These are phyloP conservation scores for Idaea dimidiata DNA, from an alignment of 2,888 invertebrate species.

Conservation along the genomic window DNA sequence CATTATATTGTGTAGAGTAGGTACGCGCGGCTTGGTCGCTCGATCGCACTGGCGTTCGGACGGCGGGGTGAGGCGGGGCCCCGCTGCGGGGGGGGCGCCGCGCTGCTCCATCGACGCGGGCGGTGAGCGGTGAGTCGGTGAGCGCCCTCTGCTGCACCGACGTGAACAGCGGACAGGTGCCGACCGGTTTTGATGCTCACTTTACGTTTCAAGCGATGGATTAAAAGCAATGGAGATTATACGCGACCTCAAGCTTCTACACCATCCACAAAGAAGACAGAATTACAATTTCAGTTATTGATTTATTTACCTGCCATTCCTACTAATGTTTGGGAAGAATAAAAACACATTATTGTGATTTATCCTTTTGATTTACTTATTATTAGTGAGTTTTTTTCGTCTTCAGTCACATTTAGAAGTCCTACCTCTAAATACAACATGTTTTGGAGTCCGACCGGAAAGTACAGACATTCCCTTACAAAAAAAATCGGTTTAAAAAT, in stretches of 20 bases:
- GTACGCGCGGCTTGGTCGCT: slow-evolving; percentile 71
- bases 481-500: neutral
- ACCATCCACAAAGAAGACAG: neutral
- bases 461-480: neutral
- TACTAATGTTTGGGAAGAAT: too few relatives aligned
- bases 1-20: slow-evolving; percentile 47
- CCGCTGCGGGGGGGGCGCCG: slow-evolving; percentile 42
- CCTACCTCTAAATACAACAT: too few relatives aligned
- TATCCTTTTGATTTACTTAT: too few relatives aligned
- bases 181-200: slow-evolving; percentile 36
- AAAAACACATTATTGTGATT: too few relatives aligned
- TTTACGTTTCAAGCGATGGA: slow-evolving; percentile 25
- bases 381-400: too few relatives aligned
- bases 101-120: slow-evolving; percentile 45
- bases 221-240: slow-evolving; percentile 7
- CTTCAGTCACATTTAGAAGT: too few relatives aligned
- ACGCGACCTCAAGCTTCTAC: neutral
- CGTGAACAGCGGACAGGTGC: slow-evolving; percentile 61
- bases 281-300: too few relatives aligned
- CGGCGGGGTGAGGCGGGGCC: slow-evolving; percentile 48
- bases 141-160: slow-evolving; percentile 42
- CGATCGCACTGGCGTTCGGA: slow-evolving; percentile 71
- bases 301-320: too few relatives aligned
- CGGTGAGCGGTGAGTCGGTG: slow-evolving; percentile 22
- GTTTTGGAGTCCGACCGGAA: neutral